Percentiles rank a stretch among this genome's conserved stretches.
These are phyloP conservation scores for Meliscaeva auricollis DNA, from an alignment of 2,888 invertebrate species.

Conservation along the genomic window DNA sequence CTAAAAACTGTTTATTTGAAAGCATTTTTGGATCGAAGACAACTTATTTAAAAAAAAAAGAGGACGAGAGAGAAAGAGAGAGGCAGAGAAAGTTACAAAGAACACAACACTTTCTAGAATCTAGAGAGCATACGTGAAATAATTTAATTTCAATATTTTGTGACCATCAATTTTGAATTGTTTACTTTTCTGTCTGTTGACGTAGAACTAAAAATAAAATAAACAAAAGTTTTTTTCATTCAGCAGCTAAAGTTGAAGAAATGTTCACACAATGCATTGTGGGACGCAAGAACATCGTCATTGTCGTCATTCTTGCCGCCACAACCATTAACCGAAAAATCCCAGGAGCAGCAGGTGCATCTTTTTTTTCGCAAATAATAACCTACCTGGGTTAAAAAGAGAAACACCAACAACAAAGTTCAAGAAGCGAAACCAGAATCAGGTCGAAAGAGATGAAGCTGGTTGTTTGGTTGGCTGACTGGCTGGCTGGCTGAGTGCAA, in stretches of 20 bases:
- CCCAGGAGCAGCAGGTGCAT: conserved; percentile 60
- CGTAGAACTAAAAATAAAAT: conserved; percentile 17
- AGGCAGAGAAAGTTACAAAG: too few species aligned
- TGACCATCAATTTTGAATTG: conserved; percentile 54
- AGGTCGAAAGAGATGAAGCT: conserved; percentile 42
- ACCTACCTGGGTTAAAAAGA: not conserved
- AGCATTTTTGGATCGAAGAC: too few species aligned
- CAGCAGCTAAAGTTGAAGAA: not conserved
- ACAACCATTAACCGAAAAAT: conserved; percentile 14
- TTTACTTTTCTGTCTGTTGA: conserved; percentile 46
- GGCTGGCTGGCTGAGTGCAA: conserved; percentile 24
- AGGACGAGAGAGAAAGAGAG: too few species aligned
- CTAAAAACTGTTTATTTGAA: too few species aligned
- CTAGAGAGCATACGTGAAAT: conserved; percentile 6
- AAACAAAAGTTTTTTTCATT: conserved; percentile 23
- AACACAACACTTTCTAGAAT: conserved; percentile 35
- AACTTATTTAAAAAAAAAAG: too few species aligned
- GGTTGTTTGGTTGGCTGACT: too few species aligned
- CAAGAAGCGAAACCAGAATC: conserved; percentile 31
- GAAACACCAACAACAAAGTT: conserved; percentile 3
- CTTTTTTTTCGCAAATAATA: conserved; percentile 42
- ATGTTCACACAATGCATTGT: conserved; percentile 29
- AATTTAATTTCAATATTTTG: conserved; percentile 63
- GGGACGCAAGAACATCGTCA: conserved; percentile 11
- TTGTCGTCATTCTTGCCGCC: not conserved